Evolutionary conservation across 2,888 invertebrate species (phyloP).

Genomic region (Pachliopta kotzebuea): DNA sequence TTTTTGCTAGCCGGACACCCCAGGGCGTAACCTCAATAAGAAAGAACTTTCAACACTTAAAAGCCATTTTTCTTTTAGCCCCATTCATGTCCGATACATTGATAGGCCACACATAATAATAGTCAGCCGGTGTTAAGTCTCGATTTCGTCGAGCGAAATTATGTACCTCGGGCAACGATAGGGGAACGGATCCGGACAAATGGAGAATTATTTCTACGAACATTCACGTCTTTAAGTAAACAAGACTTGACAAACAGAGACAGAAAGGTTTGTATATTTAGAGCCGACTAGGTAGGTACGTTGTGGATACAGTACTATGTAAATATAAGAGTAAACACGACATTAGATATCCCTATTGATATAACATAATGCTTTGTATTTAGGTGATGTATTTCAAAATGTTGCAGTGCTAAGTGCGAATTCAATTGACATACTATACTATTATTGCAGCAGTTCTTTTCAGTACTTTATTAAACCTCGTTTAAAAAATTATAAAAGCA

Average conservation of each 20-base stretch:
- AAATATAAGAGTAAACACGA: constrained; percentile 50
- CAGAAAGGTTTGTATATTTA: constrained; percentile 52
- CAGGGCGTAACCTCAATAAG: constrained; percentile 49
- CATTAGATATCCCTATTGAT: constrained; percentile 43
- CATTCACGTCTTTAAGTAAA: constrained; percentile 60
- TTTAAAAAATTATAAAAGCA: no score
- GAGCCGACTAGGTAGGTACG: constrained; percentile 45
- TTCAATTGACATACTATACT: constrained; percentile 10
- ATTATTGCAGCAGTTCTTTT: background rate
- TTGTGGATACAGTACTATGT: constrained; percentile 49
- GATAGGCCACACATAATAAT: constrained; percentile 24
- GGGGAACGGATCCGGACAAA: constrained; percentile 68
- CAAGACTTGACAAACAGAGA: constrained; percentile 55
- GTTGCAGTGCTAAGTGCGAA: background rate
- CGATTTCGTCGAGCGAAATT: constrained; percentile 47
- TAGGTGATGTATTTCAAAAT: constrained; percentile 30
- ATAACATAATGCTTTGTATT: constrained; percentile 37
- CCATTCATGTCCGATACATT: constrained; percentile 29
- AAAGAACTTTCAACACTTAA: constrained; percentile 55
- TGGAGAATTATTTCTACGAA: constrained; percentile 65
- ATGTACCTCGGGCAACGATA: constrained; percentile 49
- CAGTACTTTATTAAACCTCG: no score
- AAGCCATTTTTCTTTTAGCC: constrained; percentile 31
- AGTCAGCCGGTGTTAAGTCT: constrained; percentile 41
- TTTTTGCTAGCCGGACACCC: constrained; percentile 49